Evolutionary conservation across 1,140 invertebrate genomes (phyloP), one percentile per base, ranked within the genome.

Genomic region (Uloborus diversus): DNA sequence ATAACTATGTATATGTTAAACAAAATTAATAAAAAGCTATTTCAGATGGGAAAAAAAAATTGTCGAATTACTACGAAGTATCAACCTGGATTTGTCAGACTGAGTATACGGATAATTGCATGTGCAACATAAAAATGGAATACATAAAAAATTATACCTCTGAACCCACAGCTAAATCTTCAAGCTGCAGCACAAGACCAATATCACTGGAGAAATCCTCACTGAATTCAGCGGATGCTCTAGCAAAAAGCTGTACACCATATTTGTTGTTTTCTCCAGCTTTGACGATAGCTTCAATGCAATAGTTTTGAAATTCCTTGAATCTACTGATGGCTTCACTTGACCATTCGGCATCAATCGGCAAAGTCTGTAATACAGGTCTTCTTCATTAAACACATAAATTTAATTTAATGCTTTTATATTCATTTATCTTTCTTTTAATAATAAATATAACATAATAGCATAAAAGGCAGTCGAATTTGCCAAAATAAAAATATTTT

Each of bases 231-330:
- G 66, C 23, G 4, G 30, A 61, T 61, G 49, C 11, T 14, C 5
- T 61, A 9, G 70, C 57, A 61, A 37, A 65, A 17, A 76, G 57
- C 49, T 76, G 61, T 35, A 76, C 73, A 42, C 17, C 61, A 64
- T 53, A 76, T 42, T 32, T 75, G 20, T 57, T 23, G 28, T 28
- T 33, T 27, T 25, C 28, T 2, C 28, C 7, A 42, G 4, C 59
- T 37, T 76, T 76, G 2, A 76, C 20, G 32, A 33, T 27, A 20
- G 49, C 30, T 47, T 76, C 73, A n/a, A 64, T 33, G 17, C 23
- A 33, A 23, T 37, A 51, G n/a, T 51, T 65, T 25, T 47, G 53
- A 56, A 65, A 76, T 17, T 65, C 73, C 28, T 65, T 53, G 3
- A 76, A 20, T 20, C 65, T 65, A 13, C 65, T 11, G 56, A 64